Evolutionary conservation across 1,140 invertebrate species (phyloP), one percentile per base, ranked within the genome.

Genomic region (Drosophila aff.): DNA sequence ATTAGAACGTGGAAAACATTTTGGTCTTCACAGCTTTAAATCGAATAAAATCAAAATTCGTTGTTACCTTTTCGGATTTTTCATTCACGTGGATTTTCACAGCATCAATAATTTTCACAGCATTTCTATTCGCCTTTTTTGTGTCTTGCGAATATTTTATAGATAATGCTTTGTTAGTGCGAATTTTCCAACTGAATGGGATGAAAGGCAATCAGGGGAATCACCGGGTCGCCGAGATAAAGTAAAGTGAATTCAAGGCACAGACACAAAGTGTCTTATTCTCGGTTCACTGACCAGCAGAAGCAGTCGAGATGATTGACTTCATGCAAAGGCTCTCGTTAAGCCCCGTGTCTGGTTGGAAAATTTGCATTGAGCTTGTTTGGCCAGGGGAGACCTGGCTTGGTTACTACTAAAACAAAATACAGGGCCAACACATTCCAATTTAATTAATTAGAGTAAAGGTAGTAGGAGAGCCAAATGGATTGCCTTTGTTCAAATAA

Each of bases 381-480:
- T 69, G 44, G 26, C 65, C 53, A 60, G 53, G 15, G 28, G 28
- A 13, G n/a, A 33, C 10, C 52, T 10, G 18, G 15, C 11, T 40
- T 31, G 52, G 16, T 41, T 59, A 16, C 28, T 46, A 16, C 23
- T 43, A 26, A 36, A 71, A 33, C 26, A 33, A 58, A 72, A 41
- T 71, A 10, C 41, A 13, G 15, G 69, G 16, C 2, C 13, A 44
- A 55, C 67, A 68, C 21, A 53, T 18, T 46, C 16, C 43, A 76
- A 67, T 76, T 77, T 67, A 74, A 76, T 75, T 77, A 76, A 76
- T 76, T 67, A 61, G 50, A 76, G 62, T 66, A 61, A 36, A 63
- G 53, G 36, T 36, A 40, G 36, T 10, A 26, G 2, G 13, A 23
- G 21, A 15, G 58, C n/a, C 38, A 62, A 65, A 33, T 36, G 36